Conservation (phyloP, 2,797 vertebrate genomes). For the Hapalemur alaotrensis region DNA sequence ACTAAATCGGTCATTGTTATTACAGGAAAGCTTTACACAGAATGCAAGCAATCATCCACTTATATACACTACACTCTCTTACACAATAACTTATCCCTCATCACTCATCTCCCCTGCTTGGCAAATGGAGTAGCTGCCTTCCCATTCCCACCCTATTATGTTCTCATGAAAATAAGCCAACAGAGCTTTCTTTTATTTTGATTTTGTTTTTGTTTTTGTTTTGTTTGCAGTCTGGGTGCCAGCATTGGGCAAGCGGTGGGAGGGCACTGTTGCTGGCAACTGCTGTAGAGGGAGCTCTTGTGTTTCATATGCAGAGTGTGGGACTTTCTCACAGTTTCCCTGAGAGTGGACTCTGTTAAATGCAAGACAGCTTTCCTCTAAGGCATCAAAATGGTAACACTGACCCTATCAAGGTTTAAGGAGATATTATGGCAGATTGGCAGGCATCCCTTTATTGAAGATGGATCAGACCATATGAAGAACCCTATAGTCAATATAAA, state of each 20-base stretch:
- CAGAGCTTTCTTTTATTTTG: constrained; percentile 38
- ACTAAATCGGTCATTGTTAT: constrained; percentile 27
- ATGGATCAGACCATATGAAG: background rate
- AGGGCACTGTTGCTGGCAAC: background rate
- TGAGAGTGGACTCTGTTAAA: background rate
- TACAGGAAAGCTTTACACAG: constrained; percentile 26
- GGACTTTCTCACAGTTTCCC: background rate
- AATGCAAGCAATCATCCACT: background rate
- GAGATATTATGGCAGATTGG: background rate
- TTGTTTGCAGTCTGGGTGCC: background rate
- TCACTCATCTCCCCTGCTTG: background rate
- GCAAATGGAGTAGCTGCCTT: background rate
- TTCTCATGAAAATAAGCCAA: background rate
- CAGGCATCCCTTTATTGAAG: background rate
- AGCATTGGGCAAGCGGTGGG: rapidly evolving
- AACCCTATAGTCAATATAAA: background rate
- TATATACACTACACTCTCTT: background rate
- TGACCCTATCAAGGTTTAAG: background rate
- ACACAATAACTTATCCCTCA: background rate
- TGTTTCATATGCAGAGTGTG: background rate
- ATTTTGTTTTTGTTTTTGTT: constrained; percentile 46
- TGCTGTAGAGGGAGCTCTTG: constrained; percentile 33
- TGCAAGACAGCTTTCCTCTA: background rate
- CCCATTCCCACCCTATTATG: background rate
- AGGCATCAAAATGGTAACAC: background rate